These are phyloP conservation scores for Leiothrix lutea DNA, from an alignment of 2,113 vertebrate genomes.

Conservation along the genomic window DNA sequence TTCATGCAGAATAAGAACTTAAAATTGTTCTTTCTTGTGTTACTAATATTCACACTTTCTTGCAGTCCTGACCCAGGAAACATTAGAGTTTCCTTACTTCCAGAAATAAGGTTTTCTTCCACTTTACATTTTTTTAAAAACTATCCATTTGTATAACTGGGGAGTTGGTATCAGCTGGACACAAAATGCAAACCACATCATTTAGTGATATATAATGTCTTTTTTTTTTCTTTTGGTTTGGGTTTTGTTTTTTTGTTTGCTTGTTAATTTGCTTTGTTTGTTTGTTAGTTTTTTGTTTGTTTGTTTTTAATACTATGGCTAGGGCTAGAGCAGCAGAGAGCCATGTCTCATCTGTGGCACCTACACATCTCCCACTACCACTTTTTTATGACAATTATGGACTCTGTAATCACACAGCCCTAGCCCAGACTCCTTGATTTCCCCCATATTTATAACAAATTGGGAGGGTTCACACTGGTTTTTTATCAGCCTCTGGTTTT, in stretches of 20 bases:
- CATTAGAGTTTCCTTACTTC: neutral
- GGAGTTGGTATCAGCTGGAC: neutral
- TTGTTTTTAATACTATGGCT: neutral
- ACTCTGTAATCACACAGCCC: neutral
- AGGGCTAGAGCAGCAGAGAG: neutral
- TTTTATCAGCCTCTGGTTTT: neutral
- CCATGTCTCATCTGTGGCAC: accelerated
- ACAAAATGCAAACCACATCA: neutral
- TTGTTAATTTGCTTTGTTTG: neutral
- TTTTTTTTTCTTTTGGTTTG: neutral
- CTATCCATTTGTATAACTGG: neutral
- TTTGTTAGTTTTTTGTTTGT: neutral
- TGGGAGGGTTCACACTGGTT: accelerated
- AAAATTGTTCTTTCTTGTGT: neutral
- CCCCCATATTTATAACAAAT: neutral
- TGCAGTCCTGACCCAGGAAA: neutral
- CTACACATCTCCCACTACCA: neutral
- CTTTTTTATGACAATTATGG: neutral
- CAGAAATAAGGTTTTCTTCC: neutral
- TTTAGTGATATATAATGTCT: neutral
- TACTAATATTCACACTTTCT: neutral
- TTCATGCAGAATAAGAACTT: neutral
- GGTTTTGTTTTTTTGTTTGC: no score
- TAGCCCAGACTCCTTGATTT: neutral
- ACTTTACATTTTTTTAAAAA: accelerated